phyloP scores from a whole-genome alignment of 1,140 invertebrate genomes.

The Drosophila sproati region DNA sequence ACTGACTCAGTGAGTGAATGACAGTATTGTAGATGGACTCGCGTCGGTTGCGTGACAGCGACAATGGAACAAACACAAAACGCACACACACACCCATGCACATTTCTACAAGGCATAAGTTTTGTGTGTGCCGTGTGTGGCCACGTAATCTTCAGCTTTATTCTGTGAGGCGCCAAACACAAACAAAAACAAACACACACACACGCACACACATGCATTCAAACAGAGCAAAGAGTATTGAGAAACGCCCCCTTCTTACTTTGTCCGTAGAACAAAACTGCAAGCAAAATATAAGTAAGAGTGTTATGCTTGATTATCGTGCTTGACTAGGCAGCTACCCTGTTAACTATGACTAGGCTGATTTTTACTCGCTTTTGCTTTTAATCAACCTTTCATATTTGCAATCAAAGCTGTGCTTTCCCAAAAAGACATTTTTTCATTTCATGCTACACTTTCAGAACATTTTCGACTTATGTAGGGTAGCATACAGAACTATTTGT shows the following conservation, averaged over 20 bases:
- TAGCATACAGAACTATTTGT: conserved; percentile 13
- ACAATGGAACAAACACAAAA: conserved; percentile 50
- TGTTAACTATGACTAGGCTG: not conserved
- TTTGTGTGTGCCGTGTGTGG: conserved; percentile 48
- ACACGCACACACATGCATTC: conserved; percentile 3
- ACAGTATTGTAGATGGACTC: conserved; percentile 10
- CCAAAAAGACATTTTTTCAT: not conserved
- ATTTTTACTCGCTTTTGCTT: too few relatives aligned
- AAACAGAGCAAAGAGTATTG: conserved; percentile 14
- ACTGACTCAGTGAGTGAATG: conserved; percentile 1
- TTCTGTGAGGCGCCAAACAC: conserved; percentile 37
- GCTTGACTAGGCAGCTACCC: not conserved
- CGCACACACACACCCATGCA: conserved; percentile 7
- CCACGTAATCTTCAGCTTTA: conserved; percentile 60
- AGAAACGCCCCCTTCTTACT: not conserved
- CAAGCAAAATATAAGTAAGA: conserved; percentile 17
- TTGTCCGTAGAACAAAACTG: conserved; percentile 21
- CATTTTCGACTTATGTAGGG: conserved; percentile 15
- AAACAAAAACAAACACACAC: conserved; percentile 5
- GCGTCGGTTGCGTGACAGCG: conserved; percentile 55
- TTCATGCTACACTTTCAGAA: not conserved
- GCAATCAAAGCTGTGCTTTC: too few relatives aligned
- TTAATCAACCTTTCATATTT: too few relatives aligned
- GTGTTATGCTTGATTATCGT: not conserved
- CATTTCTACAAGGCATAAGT: conserved; percentile 66